Evolutionary conservation across 2,113 vertebrate genomes (phyloP).

Genomic region (Cyanoliseus patagonus): DNA sequence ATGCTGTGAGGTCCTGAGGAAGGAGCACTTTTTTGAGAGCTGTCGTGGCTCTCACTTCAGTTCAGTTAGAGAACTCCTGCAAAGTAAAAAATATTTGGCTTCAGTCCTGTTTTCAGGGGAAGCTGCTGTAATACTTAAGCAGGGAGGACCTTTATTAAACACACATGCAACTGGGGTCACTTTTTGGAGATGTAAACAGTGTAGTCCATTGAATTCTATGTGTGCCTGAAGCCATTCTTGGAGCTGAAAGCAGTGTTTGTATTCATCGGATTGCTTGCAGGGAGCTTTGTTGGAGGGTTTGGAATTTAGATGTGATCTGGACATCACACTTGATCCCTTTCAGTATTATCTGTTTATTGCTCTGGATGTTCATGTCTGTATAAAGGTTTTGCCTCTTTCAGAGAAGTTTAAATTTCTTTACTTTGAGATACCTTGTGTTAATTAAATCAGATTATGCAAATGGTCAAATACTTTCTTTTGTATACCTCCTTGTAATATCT

Average conservation of each 20-base stretch:
- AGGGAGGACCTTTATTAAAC: background rate
- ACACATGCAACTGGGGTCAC: rapidly evolving
- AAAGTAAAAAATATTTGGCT: background rate
- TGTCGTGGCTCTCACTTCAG: background rate
- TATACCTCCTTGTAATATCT: background rate
- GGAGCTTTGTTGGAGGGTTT: background rate
- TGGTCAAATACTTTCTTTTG: background rate
- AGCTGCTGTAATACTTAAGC: background rate
- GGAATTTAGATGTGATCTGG: background rate
- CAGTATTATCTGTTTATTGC: background rate
- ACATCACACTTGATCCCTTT: background rate
- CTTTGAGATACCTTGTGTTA: background rate
- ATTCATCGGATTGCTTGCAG: background rate
- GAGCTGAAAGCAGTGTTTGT: background rate
- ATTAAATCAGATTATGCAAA: background rate
- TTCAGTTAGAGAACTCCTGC: background rate
- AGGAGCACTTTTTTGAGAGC: background rate
- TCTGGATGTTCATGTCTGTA: background rate
- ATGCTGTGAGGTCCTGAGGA: background rate
- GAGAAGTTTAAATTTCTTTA: background rate
- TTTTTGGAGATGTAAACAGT: background rate
- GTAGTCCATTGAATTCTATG: background rate
- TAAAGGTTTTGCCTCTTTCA: background rate
- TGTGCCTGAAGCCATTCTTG: background rate
- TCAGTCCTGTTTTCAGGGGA: background rate